Conservation (phyloP, 1,140 invertebrate genomes). For the Polyergus mexicanus region DNA sequence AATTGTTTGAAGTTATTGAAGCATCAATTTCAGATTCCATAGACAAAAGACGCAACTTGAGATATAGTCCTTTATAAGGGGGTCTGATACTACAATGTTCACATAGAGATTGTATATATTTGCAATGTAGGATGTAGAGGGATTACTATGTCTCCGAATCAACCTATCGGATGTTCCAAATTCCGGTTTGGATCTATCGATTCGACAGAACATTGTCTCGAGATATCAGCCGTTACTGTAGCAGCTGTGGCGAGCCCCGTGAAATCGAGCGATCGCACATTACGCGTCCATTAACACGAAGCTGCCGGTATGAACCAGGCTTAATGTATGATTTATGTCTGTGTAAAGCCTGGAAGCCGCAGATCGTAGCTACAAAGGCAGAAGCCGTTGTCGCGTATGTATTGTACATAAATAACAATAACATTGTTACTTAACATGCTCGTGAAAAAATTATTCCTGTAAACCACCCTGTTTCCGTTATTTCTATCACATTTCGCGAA, state of each 20-base stretch:
- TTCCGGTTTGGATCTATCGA: constrained; percentile 59
- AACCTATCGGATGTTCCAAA: constrained; percentile 29
- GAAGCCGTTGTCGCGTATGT: not conserved
- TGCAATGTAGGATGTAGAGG: not conserved
- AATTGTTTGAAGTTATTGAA: not conserved
- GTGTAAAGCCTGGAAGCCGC: constrained; percentile 65
- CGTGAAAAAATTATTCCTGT: constrained; percentile 65
- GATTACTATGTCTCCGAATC: constrained; percentile 21
- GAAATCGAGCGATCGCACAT: constrained; percentile 73
- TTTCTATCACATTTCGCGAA: constrained; percentile 17
- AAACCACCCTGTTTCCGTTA: constrained; percentile 40
- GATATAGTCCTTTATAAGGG: not conserved
- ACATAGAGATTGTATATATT: not conserved
- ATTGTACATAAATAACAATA: constrained; percentile 11
- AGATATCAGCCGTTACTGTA: constrained; percentile 66
- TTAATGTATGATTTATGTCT: constrained; percentile 78
- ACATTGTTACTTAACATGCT: constrained; percentile 25
- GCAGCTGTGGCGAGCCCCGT: constrained; percentile 62
- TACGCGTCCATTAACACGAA: constrained; percentile 71
- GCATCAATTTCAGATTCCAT: not conserved
- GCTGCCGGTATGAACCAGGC: constrained; percentile 60
- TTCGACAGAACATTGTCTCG: constrained; percentile 53
- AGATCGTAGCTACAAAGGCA: constrained; percentile 58
- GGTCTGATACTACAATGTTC: not conserved
- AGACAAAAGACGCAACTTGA: not conserved